Conservation (phyloP, 2,888 invertebrate species). For the Troides oblongomaculatus region DNA sequence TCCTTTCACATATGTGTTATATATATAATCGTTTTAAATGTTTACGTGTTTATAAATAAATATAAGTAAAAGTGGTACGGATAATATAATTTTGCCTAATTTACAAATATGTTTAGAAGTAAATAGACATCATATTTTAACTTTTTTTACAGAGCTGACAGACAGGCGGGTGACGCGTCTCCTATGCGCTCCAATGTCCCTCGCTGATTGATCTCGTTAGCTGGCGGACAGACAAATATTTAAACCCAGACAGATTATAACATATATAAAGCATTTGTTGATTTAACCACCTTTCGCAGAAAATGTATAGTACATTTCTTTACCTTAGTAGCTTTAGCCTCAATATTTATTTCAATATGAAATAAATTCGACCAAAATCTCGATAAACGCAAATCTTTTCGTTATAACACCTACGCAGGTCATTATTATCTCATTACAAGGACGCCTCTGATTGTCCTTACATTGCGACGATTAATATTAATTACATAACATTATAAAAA, state of each 20-base stretch:
- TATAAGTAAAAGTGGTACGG: background rate
- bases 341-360: no score
- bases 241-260: slow-evolving; percentile 6
- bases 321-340: no score
- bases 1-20: no score
- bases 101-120: background rate
- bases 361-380: no score
- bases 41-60: background rate
- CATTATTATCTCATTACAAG: slow-evolving; percentile 1
- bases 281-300: slow-evolving; percentile 6
- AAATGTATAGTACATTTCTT: background rate
- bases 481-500: no score
- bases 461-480: background rate
- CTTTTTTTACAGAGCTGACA: background rate
- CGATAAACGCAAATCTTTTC: background rate
- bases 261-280: slow-evolving; percentile 5
- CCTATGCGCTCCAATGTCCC: slow-evolving; percentile 5
- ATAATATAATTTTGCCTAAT: background rate
- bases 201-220: slow-evolving; percentile 20
- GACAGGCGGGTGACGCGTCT: background rate
- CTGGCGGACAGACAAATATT: background rate
- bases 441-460: slow-evolving; percentile 14
- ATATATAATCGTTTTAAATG: no score
- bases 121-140: background rate
- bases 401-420: background rate